phyloP scores from a whole-genome alignment of 2,797 vertebrate genomes.

The Tragopan temminckii region DNA sequence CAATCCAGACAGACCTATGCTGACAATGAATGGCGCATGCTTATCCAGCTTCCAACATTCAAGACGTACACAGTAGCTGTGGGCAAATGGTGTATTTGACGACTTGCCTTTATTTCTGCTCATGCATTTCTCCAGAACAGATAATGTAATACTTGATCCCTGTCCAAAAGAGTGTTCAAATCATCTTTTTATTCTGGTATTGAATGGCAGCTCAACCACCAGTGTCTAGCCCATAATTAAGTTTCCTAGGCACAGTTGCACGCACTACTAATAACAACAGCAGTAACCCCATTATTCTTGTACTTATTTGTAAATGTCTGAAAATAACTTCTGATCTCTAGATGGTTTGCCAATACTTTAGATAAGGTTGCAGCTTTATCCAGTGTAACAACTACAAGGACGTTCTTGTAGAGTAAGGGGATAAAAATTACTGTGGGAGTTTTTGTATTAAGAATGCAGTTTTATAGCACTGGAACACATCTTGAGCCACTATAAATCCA shows the following conservation, averaged over 20 bases:
- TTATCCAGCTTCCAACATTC: neutral
- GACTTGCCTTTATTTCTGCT: neutral
- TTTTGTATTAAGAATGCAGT: neutral
- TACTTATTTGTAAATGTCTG: neutral
- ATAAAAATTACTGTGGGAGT: neutral
- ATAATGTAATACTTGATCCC: neutral
- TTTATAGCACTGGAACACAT: neutral
- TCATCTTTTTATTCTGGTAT: neutral
- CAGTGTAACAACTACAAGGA: neutral
- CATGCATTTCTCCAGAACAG: fast-evolving
- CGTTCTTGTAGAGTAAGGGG: neutral
- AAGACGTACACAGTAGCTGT: neutral
- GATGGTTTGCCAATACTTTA: neutral
- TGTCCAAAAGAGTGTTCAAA: neutral
- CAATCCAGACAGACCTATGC: neutral
- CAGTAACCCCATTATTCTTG: neutral
- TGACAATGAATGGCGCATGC: fast-evolving
- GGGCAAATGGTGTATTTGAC: neutral
- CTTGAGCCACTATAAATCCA: neutral
- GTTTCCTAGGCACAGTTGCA: neutral
- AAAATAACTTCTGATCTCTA: neutral
- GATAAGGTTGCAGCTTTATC: neutral
- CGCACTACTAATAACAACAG: neutral
- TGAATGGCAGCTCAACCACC: neutral
- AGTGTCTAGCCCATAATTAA: neutral